Evolutionary conservation across 2,113 vertebrate genomes (phyloP).

Genomic region (Vidua macroura): DNA sequence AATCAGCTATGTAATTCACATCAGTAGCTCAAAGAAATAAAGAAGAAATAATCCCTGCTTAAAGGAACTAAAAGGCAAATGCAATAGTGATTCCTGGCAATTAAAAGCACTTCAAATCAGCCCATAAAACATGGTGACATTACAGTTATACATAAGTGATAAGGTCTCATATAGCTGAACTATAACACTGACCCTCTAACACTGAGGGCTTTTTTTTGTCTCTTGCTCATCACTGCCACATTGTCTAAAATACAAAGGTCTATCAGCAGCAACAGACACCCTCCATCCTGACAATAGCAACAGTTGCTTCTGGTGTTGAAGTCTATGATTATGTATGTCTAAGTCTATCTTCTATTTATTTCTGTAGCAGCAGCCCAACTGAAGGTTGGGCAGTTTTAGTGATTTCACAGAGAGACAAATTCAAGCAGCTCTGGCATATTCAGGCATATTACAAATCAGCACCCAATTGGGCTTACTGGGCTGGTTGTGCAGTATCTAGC

Average conservation of each 20-base stretch:
- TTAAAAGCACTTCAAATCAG: neutral
- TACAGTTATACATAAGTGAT: neutral
- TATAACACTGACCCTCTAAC: neutral
- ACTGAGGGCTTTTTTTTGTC: neutral
- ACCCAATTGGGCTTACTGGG: neutral
- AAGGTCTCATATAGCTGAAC: neutral
- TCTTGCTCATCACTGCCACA: neutral
- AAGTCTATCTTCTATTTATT: slow-evolving; percentile 28
- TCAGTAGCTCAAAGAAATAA: neutral
- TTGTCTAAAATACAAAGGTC: neutral
- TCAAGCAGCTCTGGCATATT: neutral
- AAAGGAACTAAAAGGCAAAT: neutral
- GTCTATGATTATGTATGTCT: neutral
- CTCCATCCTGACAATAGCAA: neutral
- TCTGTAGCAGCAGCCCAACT: neutral
- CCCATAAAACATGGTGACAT: neutral
- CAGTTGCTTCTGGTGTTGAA: neutral
- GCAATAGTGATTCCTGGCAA: neutral
- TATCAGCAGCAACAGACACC: neutral
- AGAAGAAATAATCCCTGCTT: neutral
- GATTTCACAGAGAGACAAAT: neutral
- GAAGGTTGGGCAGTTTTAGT: neutral
- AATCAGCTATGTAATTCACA: neutral
- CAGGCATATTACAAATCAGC: neutral
- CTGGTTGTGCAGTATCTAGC: neutral